A percentile compares a stretch with the other conserved stretches of the same genome.
Evolutionary conservation across 2,888 invertebrate species (phyloP).

Genomic region (Agonopterix arenella): DNA sequence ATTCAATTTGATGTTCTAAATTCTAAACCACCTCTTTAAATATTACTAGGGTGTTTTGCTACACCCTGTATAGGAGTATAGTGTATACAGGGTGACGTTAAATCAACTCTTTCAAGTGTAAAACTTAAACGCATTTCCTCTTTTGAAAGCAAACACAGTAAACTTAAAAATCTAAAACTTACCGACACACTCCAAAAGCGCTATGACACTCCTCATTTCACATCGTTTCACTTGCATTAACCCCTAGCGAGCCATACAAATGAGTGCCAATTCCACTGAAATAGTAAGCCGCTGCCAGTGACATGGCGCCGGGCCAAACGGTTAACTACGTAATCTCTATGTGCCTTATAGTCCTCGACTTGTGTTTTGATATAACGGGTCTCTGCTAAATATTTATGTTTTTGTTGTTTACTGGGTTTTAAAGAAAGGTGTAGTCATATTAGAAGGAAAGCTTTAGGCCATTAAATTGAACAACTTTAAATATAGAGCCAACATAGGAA

Average conservation of each 20-base stretch:
- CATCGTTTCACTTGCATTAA: background rate
- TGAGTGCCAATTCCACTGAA: constrained; percentile 42
- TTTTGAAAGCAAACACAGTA: too few relatives aligned
- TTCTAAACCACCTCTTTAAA: too few relatives aligned
- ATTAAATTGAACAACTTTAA: too few relatives aligned
- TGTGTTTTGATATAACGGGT: background rate
- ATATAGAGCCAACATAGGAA: too few relatives aligned
- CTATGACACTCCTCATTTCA: background rate
- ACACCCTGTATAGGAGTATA: too few relatives aligned
- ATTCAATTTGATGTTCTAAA: too few relatives aligned
- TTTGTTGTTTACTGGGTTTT: background rate
- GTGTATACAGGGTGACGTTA: too few relatives aligned
- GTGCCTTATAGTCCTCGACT: constrained; percentile 5
- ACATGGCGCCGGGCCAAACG: constrained; percentile 42
- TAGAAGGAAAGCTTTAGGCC: too few relatives aligned
- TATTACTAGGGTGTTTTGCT: too few relatives aligned
- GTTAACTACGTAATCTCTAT: constrained; percentile 24
- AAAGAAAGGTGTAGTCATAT: too few relatives aligned
- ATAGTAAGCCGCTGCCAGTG: constrained; percentile 31
- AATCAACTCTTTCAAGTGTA: too few relatives aligned
- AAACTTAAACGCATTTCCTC: too few relatives aligned
- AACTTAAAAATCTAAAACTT: background rate
- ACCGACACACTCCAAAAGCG: background rate
- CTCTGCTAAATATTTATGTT: background rate
- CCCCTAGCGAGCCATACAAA: constrained; percentile 24